Conservation (phyloP, 2,888 invertebrate genomes). For the Tenthredo amoena region DNA sequence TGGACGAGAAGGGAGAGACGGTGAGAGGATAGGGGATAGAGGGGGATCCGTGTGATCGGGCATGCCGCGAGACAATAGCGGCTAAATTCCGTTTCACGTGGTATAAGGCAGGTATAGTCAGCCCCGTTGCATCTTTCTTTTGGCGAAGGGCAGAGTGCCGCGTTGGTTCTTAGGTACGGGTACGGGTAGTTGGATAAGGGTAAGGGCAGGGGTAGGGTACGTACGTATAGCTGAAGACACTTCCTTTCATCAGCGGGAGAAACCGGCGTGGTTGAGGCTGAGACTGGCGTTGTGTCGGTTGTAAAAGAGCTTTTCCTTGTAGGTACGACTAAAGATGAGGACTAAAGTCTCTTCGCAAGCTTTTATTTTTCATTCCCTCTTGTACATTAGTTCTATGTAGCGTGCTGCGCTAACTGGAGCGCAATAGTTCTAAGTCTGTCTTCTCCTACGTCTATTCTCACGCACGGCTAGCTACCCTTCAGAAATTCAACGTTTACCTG, state of each 20-base stretch:
- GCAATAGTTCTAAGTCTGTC: slow-evolving; percentile 24
- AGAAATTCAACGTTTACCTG: not conserved
- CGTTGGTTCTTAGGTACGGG: slow-evolving; percentile 49
- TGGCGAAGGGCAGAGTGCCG: slow-evolving; percentile 68
- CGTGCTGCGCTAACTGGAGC: slow-evolving; percentile 35
- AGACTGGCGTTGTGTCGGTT: not conserved
- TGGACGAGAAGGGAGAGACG: slow-evolving; percentile 5
- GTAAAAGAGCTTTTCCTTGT: slow-evolving; percentile 36
- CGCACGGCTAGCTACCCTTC: not conserved
- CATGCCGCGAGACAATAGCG: slow-evolving; percentile 74
- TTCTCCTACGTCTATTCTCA: not conserved
- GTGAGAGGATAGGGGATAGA: slow-evolving; percentile 26
- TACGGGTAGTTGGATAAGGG: slow-evolving; percentile 59
- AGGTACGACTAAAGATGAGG: not conserved
- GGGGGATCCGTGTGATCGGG: slow-evolving; percentile 69
- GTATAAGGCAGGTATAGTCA: slow-evolving; percentile 51
- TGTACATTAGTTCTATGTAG: not conserved
- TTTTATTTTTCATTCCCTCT: slow-evolving; percentile 36
- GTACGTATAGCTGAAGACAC: slow-evolving; percentile 64
- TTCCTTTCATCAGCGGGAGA: slow-evolving; percentile 69
- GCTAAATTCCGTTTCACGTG: slow-evolving; percentile 68
- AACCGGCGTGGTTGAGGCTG: not conserved
- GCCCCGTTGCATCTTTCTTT: slow-evolving; percentile 68
- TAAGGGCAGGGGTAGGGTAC: not conserved
- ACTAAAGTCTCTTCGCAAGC: not conserved